Evolutionary conservation across 1,140 invertebrate genomes (phyloP), one percentile per base, ranked within the genome.

Genomic region (Caenorhabditis briggsae): DNA sequence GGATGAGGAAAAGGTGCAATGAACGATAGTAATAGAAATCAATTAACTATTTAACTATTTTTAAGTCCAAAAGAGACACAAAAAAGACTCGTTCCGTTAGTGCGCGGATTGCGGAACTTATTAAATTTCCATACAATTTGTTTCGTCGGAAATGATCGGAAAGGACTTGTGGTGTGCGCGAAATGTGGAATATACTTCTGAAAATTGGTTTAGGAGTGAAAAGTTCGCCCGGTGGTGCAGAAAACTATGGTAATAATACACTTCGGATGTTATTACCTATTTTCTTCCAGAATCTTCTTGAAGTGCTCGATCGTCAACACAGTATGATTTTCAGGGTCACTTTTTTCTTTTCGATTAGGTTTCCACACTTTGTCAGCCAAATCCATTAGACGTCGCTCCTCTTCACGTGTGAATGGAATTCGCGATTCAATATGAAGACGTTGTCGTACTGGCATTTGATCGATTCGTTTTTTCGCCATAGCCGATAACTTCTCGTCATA

Each of bases 381-480:
- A 98, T 94, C 55, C 95, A 95, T 65, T 95, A 95, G 9, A 98
- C 93, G 14, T 89, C 96, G 95, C 92, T 98, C 97, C 93, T 99
- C 97, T 78, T 95, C 95, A 91, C 95, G 95, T 89, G 96, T 97
- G 93, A 96, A 98, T 5, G 98, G 93, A 8, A 96, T 96, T 93
- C 96, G 95, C 65, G 96, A 95, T 92, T 98, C 96, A 18, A 98
- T 95, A 88, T 95, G 33, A 18, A 14, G 11, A 9, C 18, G 16
- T 12, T 25, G 20, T 23, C 20, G 41, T 16, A 8, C 14, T 23
- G 58, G 96, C 64, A 98, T 94, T 93, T 97, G 96, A 55, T 96
- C 94, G 95, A 98, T 97, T 0, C 97, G 96, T 87, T 95, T 95
- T 9, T 97, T 95, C 33, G 97, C 96, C 59, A 97, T 94, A 89